Evolutionary conservation across 2,797 vertebrate genomes (phyloP).

Genomic region (Sitta carolinensis): DNA sequence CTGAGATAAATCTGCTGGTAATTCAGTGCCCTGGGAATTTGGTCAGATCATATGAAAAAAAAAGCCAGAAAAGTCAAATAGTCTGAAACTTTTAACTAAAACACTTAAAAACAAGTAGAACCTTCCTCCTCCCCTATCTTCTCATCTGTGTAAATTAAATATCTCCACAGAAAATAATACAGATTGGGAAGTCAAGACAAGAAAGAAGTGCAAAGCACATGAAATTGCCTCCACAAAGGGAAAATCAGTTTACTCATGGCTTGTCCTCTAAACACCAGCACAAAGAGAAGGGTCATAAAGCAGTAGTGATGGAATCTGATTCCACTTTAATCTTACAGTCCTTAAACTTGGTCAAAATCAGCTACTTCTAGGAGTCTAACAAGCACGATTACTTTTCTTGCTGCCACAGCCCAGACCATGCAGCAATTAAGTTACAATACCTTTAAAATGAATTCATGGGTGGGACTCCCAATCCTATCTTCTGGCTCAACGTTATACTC

Average conservation of each 20-base stretch:
- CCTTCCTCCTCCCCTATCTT: neutral
- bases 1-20: neutral
- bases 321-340: neutral
- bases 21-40: neutral
- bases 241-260: neutral
- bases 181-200: neutral
- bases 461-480: constrained; percentile 82
- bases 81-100: neutral
- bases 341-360: neutral
- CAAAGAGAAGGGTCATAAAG: neutral
- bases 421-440: constrained; percentile 50
- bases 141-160: neutral
- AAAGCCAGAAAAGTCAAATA: neutral
- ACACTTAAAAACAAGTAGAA: neutral
- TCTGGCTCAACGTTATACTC: constrained; percentile 85
- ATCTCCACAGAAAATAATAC: neutral
- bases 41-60: neutral
- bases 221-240: neutral
- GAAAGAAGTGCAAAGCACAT: neutral
- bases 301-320: neutral
- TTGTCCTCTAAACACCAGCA: neutral
- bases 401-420: neutral
- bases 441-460: constrained; percentile 86
- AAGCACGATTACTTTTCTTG: neutral
- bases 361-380: neutral